Base-by-base conservation (phyloP, 2,113 vertebrate genomes). In the Copsychus sechellarum region DNA sequence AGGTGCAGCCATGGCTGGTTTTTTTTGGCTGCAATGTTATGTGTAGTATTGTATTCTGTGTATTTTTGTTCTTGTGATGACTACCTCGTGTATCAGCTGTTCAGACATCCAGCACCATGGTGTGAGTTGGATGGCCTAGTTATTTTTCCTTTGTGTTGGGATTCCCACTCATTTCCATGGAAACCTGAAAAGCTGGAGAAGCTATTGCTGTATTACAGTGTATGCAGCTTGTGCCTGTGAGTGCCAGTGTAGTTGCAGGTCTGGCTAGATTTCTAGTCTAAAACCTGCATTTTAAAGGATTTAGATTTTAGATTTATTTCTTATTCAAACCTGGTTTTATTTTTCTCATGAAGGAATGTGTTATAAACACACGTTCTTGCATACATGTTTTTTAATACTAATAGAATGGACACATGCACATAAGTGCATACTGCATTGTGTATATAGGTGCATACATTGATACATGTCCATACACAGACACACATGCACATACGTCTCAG, bases 101-200 rank as follows among this genome's bases (percentile, higher is more conserved):
- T 96, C 65, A 93, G 79, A 95, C 86, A 95, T 78, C 64, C 45
- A 91, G 64, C 69, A 79, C 81, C 61, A 4, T 76, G 85, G 77
- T 72, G 86, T 78, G 65, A 81, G 80, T 95, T 89, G 93, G 96
- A 96, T 96, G 96, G 96, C 66, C 93, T 93, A 76, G 53, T 94
- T 96, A 81, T 92, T 88, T 97, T 88, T 69, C 64, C 65, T 74
- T 84, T 86, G 72, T 67, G 25, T 64, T 92, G 94, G 93, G 95
- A 94, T 94, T 96, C 91, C 86, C 87, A 74, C 67, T 87, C 47
- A 90, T 97, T 96, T 93, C 97, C 93, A 93, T 96, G 87, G 95
- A 96, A 97, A 97, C 91, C 81, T 81, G 61, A 50, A 66, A 93
- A 83, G 71, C 50, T 88, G 66, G 38, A 56, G 62, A 83, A 94